A percentile compares a stretch with the other conserved stretches of the same genome.
These are phyloP conservation scores for Thymallus thymallus DNA, from an alignment of 2,113 vertebrate species.

Conservation along the genomic window DNA sequence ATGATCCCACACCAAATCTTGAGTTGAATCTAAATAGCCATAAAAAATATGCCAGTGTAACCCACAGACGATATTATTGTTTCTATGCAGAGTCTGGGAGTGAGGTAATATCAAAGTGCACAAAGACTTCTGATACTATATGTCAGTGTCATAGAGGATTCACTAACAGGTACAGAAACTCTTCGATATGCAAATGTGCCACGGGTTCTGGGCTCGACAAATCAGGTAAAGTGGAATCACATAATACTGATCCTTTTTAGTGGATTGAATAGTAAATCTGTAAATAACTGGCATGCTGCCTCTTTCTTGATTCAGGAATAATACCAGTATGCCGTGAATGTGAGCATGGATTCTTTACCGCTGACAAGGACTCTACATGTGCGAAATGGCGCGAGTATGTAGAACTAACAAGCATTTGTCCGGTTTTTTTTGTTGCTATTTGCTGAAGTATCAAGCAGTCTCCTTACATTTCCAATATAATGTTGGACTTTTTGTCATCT, in stretches of 20 bases:
- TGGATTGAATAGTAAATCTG: background rate
- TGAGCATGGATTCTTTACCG: slow-evolving; percentile 42
- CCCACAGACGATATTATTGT: background rate
- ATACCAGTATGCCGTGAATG: slow-evolving; percentile 46
- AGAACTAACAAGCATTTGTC: background rate
- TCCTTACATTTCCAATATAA: background rate
- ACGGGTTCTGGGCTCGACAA: slow-evolving; percentile 19
- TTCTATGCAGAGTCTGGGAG: slow-evolving; percentile 29
- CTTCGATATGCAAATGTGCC: slow-evolving; percentile 41
- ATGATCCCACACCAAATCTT: too few relatives aligned
- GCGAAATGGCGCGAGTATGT: slow-evolving; percentile 55
- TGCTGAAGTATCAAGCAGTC: background rate
- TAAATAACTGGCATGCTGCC: background rate
- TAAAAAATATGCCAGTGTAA: background rate
- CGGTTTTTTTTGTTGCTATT: background rate
- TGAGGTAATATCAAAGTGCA: accelerated
- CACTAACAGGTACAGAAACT: accelerated
- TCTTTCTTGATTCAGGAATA: background rate
- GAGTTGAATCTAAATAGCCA: background rate
- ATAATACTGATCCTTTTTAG: background rate
- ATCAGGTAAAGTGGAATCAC: slow-evolving; percentile 27
- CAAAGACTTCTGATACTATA: background rate
- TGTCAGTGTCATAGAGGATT: slow-evolving; percentile 51
- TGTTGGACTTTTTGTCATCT: background rate
- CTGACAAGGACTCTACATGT: background rate